Base-by-base conservation (phyloP, 64 coral and sea anemone genomes). In the Actinia equina region DNA sequence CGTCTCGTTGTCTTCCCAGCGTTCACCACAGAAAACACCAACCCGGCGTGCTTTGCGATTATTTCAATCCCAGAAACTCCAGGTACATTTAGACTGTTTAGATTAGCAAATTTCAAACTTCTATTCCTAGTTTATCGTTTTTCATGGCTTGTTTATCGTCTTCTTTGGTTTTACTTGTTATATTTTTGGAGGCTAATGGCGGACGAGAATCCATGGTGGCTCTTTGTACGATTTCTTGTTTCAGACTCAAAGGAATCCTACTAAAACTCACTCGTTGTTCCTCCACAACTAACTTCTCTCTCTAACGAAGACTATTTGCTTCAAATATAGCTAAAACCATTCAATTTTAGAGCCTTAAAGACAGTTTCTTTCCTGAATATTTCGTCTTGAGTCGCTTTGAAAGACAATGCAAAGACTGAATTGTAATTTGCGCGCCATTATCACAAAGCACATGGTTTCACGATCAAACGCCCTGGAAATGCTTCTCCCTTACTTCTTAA, bases 1-100 rank as follows among this genome's bases (percentile, higher is more conserved):
- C 43, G 26, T 85, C 80, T 82, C 53, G 45, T 82, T 63, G 83
- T 85, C 90, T 92, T 92, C 90, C 90, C 90, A 92, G 90, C 90
- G 90, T 92, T 83, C 90, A 92, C 23, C 90, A 92, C 59, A 27
- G 46, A 81, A 82, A 30, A 80, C 80, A 43, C 30, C 22, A 92
- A 83, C 90, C 90, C 90, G 90, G 85, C 90, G 90, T 92, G 90
- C 90, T 69, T 92, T 92, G 90, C 90, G 90, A 87, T 92, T 92
- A 81, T 25, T 81, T 44, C 78, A 81, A 81, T 81, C 54, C 89
- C 83, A 65, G 85, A 61, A 74, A 71, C 77, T 92, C 84, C 79
- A 92, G 84, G 85, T 87, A 92, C 80, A 60, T 83, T 52, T 56
- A 71, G 25, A 71, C n/a, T 41, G 12, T 71, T 71, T 71, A 71